Base-by-base conservation (phyloP, 2,888 invertebrate genomes). In the Catocala fraxini region DNA sequence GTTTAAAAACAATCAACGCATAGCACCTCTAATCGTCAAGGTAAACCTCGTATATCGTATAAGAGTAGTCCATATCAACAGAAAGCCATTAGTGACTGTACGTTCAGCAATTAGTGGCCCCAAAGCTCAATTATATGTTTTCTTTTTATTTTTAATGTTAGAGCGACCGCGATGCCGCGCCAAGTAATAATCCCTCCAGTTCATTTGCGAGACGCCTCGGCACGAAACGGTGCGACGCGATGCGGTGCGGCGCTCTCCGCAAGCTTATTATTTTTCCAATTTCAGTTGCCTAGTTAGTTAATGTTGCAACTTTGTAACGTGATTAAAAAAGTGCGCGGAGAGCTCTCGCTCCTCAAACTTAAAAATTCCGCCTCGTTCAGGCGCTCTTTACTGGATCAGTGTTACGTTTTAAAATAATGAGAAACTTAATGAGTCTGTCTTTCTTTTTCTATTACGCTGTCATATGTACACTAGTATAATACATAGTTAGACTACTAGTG, bases 291-390 rank as follows among this genome's bases (percentile, higher is more conserved):
- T 67, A 63, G 68, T 71, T 59, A 59, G 54, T 54, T 70, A 63
- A 60, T 61, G 68, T 55, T 43, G 48, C 43, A 68, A 72, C 56
- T 68, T 72, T 61, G 72, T 63, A 70, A 71, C 54, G 51, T 63
- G 51, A 67, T 63, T 63, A 61, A 67, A 63, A 63, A 63, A 43
- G 43, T 45, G n/a, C 35, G 42, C 51, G 5, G 47, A 55, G 48
- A 12, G 47, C 57, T 42, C 34, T 51, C 52, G 47, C 63, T 41
- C 41, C 48, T 56, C 46, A 46, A 52, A 65, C 51, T 49, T 42
- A 25, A 46, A 12, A 58, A 47, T 25, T 15, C 46, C 7, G 10
- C 11, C 45, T 56, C 25, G n/a, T 47, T 45, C 9, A 33, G 59
- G 61, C 58, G 53, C 47, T 61, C 59, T 45, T 56, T 51, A 53